Percentiles rank a stretch among this genome's conserved stretches.
Evolutionary conservation across 2,888 invertebrate species (phyloP).

Genomic region (Agrotis ipsilon): DNA sequence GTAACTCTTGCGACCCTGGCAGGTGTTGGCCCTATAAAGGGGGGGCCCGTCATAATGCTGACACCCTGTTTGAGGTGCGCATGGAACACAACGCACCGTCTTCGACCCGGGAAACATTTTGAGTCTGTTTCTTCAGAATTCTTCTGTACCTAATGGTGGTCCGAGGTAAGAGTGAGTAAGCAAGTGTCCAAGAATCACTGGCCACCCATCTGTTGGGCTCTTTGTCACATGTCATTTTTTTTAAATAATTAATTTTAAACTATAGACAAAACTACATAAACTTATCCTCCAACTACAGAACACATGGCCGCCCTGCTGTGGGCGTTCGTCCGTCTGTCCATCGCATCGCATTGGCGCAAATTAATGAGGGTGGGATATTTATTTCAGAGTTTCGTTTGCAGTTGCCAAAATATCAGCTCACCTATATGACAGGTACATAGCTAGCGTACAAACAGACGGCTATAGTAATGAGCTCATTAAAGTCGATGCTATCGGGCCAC

Average conservation of each 20-base stretch:
- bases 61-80: too few relatives aligned
- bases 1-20: too few relatives aligned
- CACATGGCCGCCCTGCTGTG: slow-evolving; percentile 69
- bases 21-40: too few relatives aligned
- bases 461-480: slow-evolving; percentile 81
- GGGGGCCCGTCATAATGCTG: too few relatives aligned
- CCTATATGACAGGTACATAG: slow-evolving; percentile 66
- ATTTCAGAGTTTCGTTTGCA: slow-evolving; percentile 84
- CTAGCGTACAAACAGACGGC: slow-evolving; percentile 71
- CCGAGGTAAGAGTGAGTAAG: too few relatives aligned
- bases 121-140: too few relatives aligned
- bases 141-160: too few relatives aligned
- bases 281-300: slow-evolving; percentile 44
- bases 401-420: slow-evolving; percentile 81
- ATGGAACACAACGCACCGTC: too few relatives aligned
- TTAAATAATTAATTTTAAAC: background rate
- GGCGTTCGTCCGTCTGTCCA: slow-evolving; percentile 80
- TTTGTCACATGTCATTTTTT: too few relatives aligned
- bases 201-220: too few relatives aligned
- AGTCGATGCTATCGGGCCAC: slow-evolving; percentile 61
- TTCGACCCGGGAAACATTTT: too few relatives aligned
- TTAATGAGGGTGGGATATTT: slow-evolving; percentile 90
- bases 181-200: too few relatives aligned
- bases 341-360: slow-evolving; percentile 89
- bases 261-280: background rate